phyloP scores from a whole-genome alignment of 2,797 vertebrate genomes.

The Zonotrichia albicollis region DNA sequence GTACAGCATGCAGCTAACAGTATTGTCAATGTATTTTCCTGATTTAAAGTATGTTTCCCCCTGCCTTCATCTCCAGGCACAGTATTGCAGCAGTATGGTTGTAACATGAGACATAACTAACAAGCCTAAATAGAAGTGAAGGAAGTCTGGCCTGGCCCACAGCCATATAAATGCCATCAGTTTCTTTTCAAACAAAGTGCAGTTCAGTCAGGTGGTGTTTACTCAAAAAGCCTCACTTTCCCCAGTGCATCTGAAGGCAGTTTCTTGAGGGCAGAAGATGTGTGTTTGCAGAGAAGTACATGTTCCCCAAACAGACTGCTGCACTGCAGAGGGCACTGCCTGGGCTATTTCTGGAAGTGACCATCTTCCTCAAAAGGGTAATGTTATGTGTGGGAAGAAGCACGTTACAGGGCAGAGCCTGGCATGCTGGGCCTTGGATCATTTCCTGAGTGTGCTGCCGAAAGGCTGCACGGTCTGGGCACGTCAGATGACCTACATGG shows the following conservation, averaged over 20 bases:
- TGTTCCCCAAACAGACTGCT: slow-evolving; percentile 7
- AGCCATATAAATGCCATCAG: slow-evolving; percentile 39
- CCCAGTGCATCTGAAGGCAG: background rate
- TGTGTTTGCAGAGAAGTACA: background rate
- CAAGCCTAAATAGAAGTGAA: slow-evolving; percentile 6
- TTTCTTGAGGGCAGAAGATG: slow-evolving; percentile 19
- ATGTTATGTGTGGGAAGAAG: slow-evolving; percentile 28
- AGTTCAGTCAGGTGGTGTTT: slow-evolving; percentile 31
- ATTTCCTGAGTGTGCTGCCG: background rate
- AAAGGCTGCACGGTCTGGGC: slow-evolving; percentile 21
- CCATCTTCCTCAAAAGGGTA: slow-evolving; percentile 43
- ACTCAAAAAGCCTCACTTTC: background rate
- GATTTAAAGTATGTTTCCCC: background rate
- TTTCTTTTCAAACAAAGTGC: slow-evolving; percentile 26
- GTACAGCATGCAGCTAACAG: background rate
- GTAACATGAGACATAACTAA: slow-evolving; percentile 12
- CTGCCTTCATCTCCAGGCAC: background rate
- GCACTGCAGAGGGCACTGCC: background rate
- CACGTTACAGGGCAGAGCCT: slow-evolving; percentile 14
- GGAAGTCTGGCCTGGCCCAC: slow-evolving; percentile 18
- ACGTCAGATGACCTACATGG: slow-evolving; percentile 32
- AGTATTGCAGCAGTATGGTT: background rate
- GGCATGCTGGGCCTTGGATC: slow-evolving; percentile 27
- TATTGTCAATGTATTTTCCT: background rate
- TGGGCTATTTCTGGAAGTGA: slow-evolving; percentile 35